Evolutionary conservation across 2,888 invertebrate genomes (phyloP), one percentile per base, ranked within the genome.

Genomic region (Conistra vaccinii): DNA sequence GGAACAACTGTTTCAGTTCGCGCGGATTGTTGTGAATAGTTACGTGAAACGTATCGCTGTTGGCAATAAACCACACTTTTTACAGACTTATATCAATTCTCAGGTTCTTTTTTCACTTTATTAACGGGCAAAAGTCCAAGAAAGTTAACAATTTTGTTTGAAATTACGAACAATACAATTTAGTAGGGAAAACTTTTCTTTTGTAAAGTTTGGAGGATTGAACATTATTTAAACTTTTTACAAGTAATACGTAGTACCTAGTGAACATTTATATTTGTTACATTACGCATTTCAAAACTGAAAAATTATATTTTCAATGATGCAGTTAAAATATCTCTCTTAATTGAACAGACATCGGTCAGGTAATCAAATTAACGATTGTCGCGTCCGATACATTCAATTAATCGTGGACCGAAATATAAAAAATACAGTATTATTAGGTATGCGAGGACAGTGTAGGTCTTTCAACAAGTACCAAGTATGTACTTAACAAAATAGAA

Each of bases 1-100:
- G 58, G 57, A 68, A 78, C 76, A 69, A 74, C 42, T 73, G 73
- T 67, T 63, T 63, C 62, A 63, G 80, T 73, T 68, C 55, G 29
- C 58, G 32, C 32, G 66, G 70, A 65, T 69, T 63, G 75, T 51
- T 76, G 69, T 71, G 48, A 66, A 73, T 73, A 73, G 76, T 71
- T 62, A 45, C 58, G 70, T 62, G 48, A 48, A 73, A 76, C 58
- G 70, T 69, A 70, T 72, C 48, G 60, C 48, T 23, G 66, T 66
- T 70, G 77, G 65, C 66, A 67, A 45, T 48, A 2, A 45, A 71
- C 68, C 51, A 62, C 32, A 32, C 45, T 51, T 71, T 68, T 58
- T 45, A 58, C 17, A 39, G 26, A 62, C 60, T 67, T 67, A 48
- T 51, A 55, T 14, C n/a, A 45, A 51, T 42, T 69, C 9, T 35